Percentiles rank a stretch among this genome's conserved stretches.
phyloP scores from a whole-genome alignment of 2,113 vertebrate genomes.

The Oenanthe melanoleuca region DNA sequence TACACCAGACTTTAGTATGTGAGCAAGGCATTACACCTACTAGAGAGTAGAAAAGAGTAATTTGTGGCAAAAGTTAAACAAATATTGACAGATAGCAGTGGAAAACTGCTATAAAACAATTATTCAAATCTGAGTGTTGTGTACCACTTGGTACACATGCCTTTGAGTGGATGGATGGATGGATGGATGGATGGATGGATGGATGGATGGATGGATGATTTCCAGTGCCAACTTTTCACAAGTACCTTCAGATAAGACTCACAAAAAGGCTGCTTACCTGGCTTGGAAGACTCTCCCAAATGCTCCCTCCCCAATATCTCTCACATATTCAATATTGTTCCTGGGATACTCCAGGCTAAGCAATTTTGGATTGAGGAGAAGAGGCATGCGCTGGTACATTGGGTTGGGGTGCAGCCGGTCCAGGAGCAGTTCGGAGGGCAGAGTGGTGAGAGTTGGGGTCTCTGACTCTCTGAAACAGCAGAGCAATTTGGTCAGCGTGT shows the following conservation, averaged over 20 bases:
- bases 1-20: neutral
- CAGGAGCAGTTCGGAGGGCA: constrained; percentile 93
- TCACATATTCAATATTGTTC: constrained; percentile 97
- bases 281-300: constrained; percentile 98
- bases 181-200: neutral
- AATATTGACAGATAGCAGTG: neutral
- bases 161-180: neutral
- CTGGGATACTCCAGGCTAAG: constrained; percentile 95
- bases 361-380: constrained; percentile 93
- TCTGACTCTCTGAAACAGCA: constrained; percentile 75
- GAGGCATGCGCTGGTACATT: constrained; percentile 96
- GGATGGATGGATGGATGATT: neutral
- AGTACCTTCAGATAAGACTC: neutral
- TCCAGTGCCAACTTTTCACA: neutral
- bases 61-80: neutral
- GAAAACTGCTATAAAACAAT: neutral
- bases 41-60: neutral
- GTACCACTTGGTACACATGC: neutral
- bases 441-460: constrained; percentile 84
- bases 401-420: constrained; percentile 96
- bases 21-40: neutral
- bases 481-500: neutral
- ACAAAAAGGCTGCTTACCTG: constrained; percentile 76
- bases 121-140: neutral
- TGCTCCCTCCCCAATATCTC: constrained; percentile 96